phyloP scores from a whole-genome alignment of 2,113 vertebrate genomes.

The Urocynchramus pylzowi region DNA sequence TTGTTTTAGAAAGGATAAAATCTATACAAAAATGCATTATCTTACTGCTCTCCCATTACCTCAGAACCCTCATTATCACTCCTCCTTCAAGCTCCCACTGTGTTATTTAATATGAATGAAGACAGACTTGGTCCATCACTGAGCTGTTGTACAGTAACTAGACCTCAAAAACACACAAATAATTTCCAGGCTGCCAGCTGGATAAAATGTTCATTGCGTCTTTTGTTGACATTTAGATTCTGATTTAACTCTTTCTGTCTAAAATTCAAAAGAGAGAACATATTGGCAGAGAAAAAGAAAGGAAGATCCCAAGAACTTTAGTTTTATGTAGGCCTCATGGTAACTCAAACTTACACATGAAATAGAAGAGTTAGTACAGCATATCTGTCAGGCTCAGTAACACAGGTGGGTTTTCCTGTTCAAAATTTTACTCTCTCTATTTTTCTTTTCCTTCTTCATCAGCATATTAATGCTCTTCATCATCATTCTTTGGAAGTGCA shows the following conservation, averaged over 20 bases:
- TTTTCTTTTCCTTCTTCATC: constrained; percentile 1
- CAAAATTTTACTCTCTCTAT: background rate
- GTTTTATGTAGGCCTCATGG: background rate
- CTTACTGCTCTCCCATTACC: background rate
- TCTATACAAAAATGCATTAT: background rate
- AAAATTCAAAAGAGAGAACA: background rate
- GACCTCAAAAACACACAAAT: background rate
- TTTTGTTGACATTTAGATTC: background rate
- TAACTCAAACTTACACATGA: background rate
- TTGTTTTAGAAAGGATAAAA: background rate
- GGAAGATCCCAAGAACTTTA: background rate
- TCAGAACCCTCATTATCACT: background rate
- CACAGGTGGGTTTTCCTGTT: background rate
- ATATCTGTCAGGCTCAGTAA: background rate
- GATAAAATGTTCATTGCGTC: background rate
- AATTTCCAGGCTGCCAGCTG: background rate
- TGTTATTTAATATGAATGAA: background rate
- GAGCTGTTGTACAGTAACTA: background rate
- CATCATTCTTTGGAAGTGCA: constrained; percentile 41
- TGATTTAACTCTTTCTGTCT: background rate
- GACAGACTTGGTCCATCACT: background rate
- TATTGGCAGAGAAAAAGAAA: background rate
- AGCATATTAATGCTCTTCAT: constrained; percentile 57
- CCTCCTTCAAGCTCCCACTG: background rate
- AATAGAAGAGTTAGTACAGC: background rate